These are phyloP conservation scores for Ptyas mucosa DNA, from an alignment of 2,113 vertebrate species.

Conservation along the genomic window DNA sequence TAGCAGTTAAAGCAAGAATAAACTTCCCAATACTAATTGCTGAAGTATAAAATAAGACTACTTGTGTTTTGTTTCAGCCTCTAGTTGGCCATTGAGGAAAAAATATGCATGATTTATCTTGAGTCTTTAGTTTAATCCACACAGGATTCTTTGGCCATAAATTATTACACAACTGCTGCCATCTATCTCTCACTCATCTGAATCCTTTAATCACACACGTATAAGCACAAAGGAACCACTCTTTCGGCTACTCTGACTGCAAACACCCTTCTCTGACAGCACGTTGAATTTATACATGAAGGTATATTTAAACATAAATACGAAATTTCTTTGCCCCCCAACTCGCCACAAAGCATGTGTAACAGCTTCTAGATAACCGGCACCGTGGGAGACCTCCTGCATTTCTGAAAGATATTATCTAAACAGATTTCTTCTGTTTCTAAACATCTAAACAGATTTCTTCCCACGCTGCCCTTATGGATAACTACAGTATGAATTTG, in stretches of 20 bases:
- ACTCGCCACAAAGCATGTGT: neutral
- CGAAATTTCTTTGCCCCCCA: neutral
- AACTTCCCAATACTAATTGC: neutral
- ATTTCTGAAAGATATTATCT: neutral
- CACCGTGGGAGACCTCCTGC: neutral
- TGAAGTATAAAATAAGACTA: neutral
- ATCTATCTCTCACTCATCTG: neutral
- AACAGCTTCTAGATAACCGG: neutral
- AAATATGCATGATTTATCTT: neutral
- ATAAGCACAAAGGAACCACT: neutral
- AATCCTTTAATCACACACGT: neutral
- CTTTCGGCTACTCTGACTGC: neutral
- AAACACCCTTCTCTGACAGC: neutral
- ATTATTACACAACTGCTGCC: neutral
- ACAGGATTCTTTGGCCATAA: neutral
- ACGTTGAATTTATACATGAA: neutral
- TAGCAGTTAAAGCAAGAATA: neutral
- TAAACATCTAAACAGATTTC: no score
- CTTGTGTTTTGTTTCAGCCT: neutral
- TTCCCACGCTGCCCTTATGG: neutral
- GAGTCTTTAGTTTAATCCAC: neutral
- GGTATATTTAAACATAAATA: neutral
- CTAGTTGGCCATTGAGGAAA: neutral
- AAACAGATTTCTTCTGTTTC: neutral
- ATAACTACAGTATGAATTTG: neutral